Evolutionary conservation across 2,797 vertebrate species (phyloP).

Genomic region (Urocyon cinereoargenteus): DNA sequence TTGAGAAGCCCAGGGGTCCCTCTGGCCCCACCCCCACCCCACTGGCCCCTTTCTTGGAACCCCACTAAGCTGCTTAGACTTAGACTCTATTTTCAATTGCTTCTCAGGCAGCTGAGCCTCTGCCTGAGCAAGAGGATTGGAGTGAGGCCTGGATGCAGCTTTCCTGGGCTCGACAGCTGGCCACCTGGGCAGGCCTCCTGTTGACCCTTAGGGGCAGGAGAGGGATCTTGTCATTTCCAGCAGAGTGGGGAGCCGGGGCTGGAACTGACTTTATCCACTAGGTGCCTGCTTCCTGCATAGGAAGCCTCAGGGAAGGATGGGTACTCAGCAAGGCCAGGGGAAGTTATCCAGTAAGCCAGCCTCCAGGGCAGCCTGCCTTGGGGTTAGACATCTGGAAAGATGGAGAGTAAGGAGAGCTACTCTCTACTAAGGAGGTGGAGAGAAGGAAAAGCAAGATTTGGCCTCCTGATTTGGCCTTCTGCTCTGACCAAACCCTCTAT

Average conservation of each 20-base stretch:
- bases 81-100: not conserved
- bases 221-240: not conserved
- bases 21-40: not conserved
- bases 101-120: not conserved
- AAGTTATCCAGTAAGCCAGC: not conserved
- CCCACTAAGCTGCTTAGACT: conserved; percentile 47
- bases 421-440: not conserved
- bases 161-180: not conserved
- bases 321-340: not conserved
- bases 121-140: not conserved
- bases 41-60: not conserved
- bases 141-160: not conserved
- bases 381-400: not conserved
- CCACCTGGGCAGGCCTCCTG: not conserved
- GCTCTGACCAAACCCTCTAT: not conserved
- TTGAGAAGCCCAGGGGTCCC: not conserved
- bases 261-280: not conserved
- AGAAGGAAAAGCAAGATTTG: not conserved
- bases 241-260: not conserved
- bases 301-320: not conserved
- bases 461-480: not conserved
- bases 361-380: not conserved
- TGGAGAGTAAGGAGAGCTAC: not conserved
- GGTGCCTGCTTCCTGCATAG: not conserved
- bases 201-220: not conserved